phyloP scores from a whole-genome alignment of 2,888 invertebrate species.

The Drosophila borealis region DNA sequence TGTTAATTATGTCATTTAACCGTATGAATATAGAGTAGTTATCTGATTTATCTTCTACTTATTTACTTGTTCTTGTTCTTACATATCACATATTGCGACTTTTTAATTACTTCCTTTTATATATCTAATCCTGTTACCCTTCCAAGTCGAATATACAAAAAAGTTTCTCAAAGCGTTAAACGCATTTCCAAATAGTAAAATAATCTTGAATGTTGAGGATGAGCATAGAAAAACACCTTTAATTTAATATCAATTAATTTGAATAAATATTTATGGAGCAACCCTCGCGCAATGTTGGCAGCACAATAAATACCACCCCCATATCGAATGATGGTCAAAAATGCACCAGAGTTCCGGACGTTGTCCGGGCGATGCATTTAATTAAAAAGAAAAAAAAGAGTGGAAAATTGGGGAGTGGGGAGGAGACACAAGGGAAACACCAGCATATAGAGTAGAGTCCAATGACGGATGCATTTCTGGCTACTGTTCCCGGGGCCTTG shows the following conservation, averaged over 20 bases:
- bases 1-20: no score
- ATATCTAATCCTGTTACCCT: no score
- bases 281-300: conserved; percentile 21
- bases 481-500: conserved; percentile 38
- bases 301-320: conserved; percentile 37
- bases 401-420: no score
- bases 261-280: not conserved
- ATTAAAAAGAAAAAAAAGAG: conserved; percentile 48
- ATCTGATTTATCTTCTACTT: no score
- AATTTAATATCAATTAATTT: conserved; percentile 1
- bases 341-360: conserved; percentile 33
- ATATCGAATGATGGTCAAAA: conserved; percentile 46
- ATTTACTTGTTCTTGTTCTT: no score
- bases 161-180: no score
- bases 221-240: no score
- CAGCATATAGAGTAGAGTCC: not conserved
- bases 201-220: not conserved
- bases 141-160: no score
- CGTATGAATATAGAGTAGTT: no score
- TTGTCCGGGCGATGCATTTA: conserved; percentile 64
- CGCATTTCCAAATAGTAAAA: no score
- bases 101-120: no score
- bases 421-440: not conserved
- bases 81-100: no score
- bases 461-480: conserved; percentile 60